Evolutionary conservation across 2,797 vertebrate genomes (phyloP).

Genomic region (Pseudocheirus occidentalis): DNA sequence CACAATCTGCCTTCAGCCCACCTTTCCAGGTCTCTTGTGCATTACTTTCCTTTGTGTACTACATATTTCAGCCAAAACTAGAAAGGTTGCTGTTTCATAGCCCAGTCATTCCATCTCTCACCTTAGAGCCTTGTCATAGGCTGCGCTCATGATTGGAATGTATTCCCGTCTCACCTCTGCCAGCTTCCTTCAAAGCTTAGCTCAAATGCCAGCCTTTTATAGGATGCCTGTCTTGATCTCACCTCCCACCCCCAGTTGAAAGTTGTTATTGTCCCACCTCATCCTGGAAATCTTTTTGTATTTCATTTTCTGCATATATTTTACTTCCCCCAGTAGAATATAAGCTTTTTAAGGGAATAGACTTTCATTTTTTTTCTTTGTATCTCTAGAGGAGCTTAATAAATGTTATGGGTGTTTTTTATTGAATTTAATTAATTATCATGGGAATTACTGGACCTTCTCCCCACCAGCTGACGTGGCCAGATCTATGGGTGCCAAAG

Average conservation of each 20-base stretch:
- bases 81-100: not conserved
- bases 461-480: slow-evolving; percentile 90
- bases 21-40: not conserved
- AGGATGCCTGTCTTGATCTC: not conserved
- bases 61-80: not conserved
- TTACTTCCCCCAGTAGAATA: not conserved
- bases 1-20: not conserved
- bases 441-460: not conserved
- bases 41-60: not conserved
- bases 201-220: not conserved
- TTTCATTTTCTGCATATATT: not conserved
- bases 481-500: slow-evolving; percentile 94
- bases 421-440: not conserved
- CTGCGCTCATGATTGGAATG: not conserved
- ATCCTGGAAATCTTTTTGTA: not conserved
- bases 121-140: not conserved
- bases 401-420: not conserved
- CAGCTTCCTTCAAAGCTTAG: not conserved
- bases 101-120: not conserved
- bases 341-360: not conserved
- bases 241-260: not conserved
- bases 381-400: not conserved
- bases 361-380: not conserved
- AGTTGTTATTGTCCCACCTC: not conserved
- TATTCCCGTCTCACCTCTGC: not conserved